Conservation (phyloP, 2,888 invertebrate species). For the Bugula neritina region DNA sequence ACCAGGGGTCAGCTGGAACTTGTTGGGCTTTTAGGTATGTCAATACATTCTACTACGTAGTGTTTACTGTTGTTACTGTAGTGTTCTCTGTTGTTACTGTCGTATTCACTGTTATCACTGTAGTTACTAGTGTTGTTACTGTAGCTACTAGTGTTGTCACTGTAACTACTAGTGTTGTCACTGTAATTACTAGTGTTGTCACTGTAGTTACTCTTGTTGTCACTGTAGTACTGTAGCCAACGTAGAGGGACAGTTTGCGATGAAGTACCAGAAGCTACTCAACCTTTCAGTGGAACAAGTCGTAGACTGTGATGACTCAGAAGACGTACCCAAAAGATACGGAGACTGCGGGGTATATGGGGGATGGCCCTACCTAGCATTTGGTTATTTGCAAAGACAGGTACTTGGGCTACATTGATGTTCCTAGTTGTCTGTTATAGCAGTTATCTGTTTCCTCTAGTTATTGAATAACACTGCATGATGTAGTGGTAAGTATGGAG, state of each 20-base stretch:
- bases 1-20: slow-evolving; percentile 43
- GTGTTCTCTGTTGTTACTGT: background rate
- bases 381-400: slow-evolving; percentile 39
- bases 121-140: background rate
- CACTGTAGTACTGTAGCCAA: slow-evolving; percentile 37
- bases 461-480: too few species aligned
- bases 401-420: too few species aligned
- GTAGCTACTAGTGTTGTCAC: background rate
- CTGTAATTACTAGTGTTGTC: background rate
- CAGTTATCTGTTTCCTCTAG: too few species aligned
- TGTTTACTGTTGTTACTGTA: background rate
- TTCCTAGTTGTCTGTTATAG: too few species aligned
- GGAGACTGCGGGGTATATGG: slow-evolving; percentile 48
- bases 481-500: too few species aligned
- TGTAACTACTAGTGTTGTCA: background rate
- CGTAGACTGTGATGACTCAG: slow-evolving; percentile 41
- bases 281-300: slow-evolving; percentile 44
- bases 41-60: too few species aligned
- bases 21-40: slow-evolving; percentile 46
- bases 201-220: background rate
- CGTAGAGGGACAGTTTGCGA: slow-evolving; percentile 41
- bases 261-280: slow-evolving; percentile 36
- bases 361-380: slow-evolving; percentile 45
- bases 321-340: slow-evolving; percentile 34
- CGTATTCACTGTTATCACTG: background rate